Conservation (phyloP, 2,797 vertebrate species). For the Loriculus beryllinus region DNA sequence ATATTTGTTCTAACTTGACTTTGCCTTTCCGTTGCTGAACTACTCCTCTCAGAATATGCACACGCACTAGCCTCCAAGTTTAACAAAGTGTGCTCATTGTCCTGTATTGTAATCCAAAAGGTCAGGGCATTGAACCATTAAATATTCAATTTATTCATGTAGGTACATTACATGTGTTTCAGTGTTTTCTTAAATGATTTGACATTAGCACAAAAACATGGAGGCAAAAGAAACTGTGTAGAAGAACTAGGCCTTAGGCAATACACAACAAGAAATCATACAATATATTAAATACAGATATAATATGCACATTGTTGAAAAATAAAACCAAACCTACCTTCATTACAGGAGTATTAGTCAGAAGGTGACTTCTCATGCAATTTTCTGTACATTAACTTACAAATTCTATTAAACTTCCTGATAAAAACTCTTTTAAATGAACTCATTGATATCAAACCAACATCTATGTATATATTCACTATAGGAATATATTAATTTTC, state of each 20-base stretch:
- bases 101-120: conserved; percentile 31
- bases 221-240: not conserved
- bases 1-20: conserved; percentile 47
- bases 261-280: not conserved
- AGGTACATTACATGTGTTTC: conserved; percentile 1
- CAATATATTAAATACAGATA: not conserved
- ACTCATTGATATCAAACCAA: not conserved
- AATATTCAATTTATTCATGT: conserved; percentile 50
- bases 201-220: not conserved
- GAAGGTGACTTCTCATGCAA: not conserved
- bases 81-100: conserved; percentile 20
- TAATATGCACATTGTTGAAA: not conserved
- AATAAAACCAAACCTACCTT: not conserved
- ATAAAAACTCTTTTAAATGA: not conserved
- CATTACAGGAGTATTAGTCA: not conserved
- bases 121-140: conserved; percentile 27
- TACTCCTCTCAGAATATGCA: not conserved
- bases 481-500: not conserved
- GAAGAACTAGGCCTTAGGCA: not conserved
- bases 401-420: not conserved
- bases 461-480: not conserved
- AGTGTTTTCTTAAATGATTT: conserved; percentile 43
- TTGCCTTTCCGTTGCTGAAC: not conserved
- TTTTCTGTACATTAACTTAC: not conserved
- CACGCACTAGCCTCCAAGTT: not conserved